Evolutionary conservation across 2,888 invertebrate genomes (phyloP).

Genomic region (Arenicola marina): DNA sequence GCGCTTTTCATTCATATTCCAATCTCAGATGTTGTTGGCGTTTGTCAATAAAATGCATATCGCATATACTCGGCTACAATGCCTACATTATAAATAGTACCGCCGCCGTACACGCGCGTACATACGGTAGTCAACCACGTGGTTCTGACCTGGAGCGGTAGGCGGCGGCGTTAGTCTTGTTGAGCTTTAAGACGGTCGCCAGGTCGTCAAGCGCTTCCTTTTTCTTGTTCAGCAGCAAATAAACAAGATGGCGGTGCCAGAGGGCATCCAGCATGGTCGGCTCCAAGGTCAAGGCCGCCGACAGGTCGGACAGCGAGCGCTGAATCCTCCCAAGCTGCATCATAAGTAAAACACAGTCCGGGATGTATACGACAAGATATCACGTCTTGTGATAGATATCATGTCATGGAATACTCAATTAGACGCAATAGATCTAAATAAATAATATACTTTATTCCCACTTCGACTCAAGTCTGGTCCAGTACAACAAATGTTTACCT

Average conservation of each 20-base stretch:
- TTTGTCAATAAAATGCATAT: neutral
- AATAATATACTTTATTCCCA: too few species aligned
- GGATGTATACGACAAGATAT: neutral
- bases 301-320: conserved; percentile 32
- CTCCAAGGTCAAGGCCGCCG: conserved; percentile 51
- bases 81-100: too few species aligned
- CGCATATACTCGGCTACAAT: too few species aligned
- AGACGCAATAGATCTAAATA: too few species aligned
- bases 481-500: too few species aligned
- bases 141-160: conserved; percentile 59
- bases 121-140: too few species aligned
- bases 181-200: conserved; percentile 53
- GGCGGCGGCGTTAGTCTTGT: conserved; percentile 53
- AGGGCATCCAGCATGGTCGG: conserved; percentile 58
- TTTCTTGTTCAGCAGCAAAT: conserved; percentile 54
- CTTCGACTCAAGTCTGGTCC: too few species aligned
- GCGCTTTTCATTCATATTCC: neutral
- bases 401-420: too few species aligned
- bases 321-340: conserved; percentile 49
- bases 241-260: conserved; percentile 60
- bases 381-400: too few species aligned
- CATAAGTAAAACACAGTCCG: neutral
- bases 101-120: too few species aligned
- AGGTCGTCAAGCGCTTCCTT: conserved; percentile 57
- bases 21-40: neutral